Evolutionary conservation across 2,113 vertebrate genomes (phyloP).

Genomic region (Melanocharis versteri): DNA sequence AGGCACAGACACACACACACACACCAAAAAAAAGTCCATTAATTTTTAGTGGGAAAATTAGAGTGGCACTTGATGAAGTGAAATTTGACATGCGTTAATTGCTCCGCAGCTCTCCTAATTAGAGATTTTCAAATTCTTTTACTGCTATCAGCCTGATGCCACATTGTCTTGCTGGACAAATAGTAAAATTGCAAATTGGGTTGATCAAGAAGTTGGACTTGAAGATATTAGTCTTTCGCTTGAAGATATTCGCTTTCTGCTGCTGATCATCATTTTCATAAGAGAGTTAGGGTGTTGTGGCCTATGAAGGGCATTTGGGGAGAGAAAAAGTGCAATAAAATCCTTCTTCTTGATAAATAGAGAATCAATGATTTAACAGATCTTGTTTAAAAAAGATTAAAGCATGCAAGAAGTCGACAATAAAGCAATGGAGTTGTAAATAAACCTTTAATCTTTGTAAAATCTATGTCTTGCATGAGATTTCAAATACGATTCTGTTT

Average conservation of each 20-base stretch:
- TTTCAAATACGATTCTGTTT: background rate
- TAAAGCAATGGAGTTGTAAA: conserved; percentile 3
- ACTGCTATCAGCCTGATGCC: conserved; percentile 78
- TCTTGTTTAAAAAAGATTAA: conserved; percentile 16
- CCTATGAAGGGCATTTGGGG: background rate
- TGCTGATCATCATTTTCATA: background rate
- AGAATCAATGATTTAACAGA: background rate
- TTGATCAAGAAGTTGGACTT: conserved; percentile 60
- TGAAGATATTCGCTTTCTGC: too few species aligned
- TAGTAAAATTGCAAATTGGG: conserved; percentile 68
- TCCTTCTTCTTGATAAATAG: background rate
- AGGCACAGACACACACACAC: background rate
- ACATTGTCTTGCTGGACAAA: conserved; percentile 76
- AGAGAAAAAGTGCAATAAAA: background rate
- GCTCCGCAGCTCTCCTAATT: conserved; percentile 93
- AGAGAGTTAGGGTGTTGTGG: background rate
- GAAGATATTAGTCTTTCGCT: background rate
- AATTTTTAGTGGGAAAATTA: conserved; percentile 89
- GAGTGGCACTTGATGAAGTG: conserved; percentile 96
- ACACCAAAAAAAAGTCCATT: conserved; percentile 69
- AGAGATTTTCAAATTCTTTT: conserved; percentile 90
- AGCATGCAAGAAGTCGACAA: background rate
- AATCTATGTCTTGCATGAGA: background rate
- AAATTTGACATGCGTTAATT: conserved; percentile 98
- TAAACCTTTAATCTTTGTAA: conserved; percentile 3